These are phyloP conservation scores for Diuraphis noxia DNA, from an alignment of 1,140 invertebrate species.

Conservation along the genomic window DNA sequence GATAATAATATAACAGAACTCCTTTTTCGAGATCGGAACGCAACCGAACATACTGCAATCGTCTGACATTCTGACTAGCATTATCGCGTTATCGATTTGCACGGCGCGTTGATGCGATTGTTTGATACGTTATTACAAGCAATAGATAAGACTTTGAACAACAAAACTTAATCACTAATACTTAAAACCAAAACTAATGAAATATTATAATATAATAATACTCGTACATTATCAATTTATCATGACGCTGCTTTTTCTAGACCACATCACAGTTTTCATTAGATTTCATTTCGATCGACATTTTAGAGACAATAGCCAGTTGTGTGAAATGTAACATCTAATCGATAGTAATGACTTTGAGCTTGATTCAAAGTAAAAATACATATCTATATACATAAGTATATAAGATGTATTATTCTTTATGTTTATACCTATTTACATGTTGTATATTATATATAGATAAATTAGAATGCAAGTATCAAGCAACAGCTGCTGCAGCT, in stretches of 20 bases:
- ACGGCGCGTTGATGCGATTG: neutral
- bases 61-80: neutral
- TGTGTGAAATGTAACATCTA: no score
- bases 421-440: neutral
- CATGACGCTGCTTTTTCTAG: neutral
- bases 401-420: no score
- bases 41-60: neutral
- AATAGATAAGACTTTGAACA: neutral
- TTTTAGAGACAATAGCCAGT: neutral
- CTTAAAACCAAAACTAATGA: neutral
- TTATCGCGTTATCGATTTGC: neutral
- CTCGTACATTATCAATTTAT: neutral
- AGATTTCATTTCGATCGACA: neutral
- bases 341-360: neutral
- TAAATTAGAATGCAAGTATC: neutral
- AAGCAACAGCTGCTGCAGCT: neutral
- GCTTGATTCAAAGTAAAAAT: neutral
- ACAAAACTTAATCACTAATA: neutral
- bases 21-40: neutral
- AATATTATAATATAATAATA: neutral
- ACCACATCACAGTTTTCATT: neutral
- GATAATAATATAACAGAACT: neutral
- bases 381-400: neutral
- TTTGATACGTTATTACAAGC: neutral
- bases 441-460: neutral